A percentile compares a stretch with the other conserved stretches of the same genome.
Evolutionary conservation across 2,888 invertebrate genomes (phyloP).

Genomic region (Xestia xanthographa): DNA sequence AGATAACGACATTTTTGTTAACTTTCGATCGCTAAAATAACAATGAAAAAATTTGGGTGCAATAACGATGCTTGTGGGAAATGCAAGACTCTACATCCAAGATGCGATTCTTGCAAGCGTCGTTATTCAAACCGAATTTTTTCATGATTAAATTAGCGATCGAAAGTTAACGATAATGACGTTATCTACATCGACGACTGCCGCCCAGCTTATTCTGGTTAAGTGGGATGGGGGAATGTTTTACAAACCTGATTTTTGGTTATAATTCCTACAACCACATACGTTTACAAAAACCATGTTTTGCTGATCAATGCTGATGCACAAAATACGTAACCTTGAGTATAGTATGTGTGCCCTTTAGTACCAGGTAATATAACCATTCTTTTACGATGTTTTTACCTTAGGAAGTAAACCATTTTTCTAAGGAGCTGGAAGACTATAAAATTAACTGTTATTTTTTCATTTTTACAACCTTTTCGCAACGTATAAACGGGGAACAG

Average conservation of each 20-base stretch:
- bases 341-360: not conserved
- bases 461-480: conserved; percentile 3
- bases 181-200: too few species aligned
- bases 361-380: not conserved
- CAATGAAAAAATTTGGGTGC: too few species aligned
- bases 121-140: too few species aligned
- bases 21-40: too few species aligned
- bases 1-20: too few species aligned
- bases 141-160: too few species aligned
- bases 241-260: too few species aligned
- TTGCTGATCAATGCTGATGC: not conserved
- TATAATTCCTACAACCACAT: not conserved
- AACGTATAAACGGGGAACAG: not conserved
- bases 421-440: conserved; percentile 13
- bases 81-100: too few species aligned
- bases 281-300: not conserved
- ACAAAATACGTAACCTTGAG: not conserved
- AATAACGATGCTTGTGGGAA: too few species aligned
- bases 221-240: too few species aligned
- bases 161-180: too few species aligned
- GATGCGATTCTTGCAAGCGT: too few species aligned
- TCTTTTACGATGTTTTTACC: conserved; percentile 21
- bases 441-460: conserved; percentile 23
- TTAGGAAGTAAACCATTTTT: conserved; percentile 19
- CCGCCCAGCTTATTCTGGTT: not conserved